These are phyloP conservation scores for Scomberomorus guttatus DNA, from an alignment of 2,797 vertebrate species.

Conservation along the genomic window DNA sequence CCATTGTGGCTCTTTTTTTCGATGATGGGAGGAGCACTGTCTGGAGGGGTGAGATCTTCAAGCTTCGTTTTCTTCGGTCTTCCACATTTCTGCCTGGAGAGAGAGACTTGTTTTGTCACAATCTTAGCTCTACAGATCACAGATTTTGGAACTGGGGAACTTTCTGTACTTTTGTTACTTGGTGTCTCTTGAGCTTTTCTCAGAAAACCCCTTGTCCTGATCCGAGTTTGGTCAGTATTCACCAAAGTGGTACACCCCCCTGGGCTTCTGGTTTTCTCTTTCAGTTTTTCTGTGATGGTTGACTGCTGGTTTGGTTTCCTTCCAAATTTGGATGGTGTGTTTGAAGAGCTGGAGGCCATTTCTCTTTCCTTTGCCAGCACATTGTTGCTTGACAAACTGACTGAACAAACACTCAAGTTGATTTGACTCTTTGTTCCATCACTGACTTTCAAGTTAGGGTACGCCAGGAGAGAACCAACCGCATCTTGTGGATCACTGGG, in stretches of 20 bases:
- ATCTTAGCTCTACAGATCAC: rapidly evolving
- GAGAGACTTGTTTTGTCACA: background rate
- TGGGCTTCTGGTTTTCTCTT: background rate
- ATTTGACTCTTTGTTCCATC: slow-evolving; percentile 5
- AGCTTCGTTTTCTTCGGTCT: slow-evolving; percentile 49
- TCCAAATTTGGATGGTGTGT: background rate
- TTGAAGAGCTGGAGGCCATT: background rate
- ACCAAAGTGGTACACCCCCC: background rate
- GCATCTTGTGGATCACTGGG: background rate
- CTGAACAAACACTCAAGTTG: slow-evolving; percentile 45
- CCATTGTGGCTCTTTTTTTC: background rate
- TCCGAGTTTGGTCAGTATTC: background rate
- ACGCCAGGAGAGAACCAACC: background rate
- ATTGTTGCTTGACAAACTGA: slow-evolving; percentile 69
- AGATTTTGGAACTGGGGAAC: background rate
- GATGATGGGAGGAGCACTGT: background rate
- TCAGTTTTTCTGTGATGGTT: background rate
- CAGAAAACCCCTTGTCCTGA: slow-evolving; percentile 50
- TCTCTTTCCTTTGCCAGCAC: slow-evolving; percentile 50
- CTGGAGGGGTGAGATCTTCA: rapidly evolving
- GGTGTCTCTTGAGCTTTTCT: slow-evolving; percentile 15
- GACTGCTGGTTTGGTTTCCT: background rate
- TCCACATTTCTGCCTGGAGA: slow-evolving; percentile 49
- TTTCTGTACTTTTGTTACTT: background rate
- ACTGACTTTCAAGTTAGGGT: background rate